Evolutionary conservation across 1,140 invertebrate species (phyloP).

Genomic region (Maniola jurtina): DNA sequence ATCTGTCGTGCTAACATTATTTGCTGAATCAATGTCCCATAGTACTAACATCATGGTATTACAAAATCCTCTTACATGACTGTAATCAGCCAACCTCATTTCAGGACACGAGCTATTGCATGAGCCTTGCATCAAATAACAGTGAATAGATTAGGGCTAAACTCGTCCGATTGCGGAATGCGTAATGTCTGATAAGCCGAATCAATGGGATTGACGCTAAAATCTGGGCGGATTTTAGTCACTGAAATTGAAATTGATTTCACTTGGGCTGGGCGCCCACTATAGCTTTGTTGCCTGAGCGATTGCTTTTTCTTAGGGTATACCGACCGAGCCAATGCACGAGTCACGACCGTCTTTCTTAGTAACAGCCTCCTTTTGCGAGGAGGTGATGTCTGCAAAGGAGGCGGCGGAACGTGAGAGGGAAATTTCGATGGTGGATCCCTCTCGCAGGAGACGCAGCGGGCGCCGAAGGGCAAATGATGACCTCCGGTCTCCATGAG

Average conservation of each 20-base stretch:
- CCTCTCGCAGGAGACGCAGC: no score
- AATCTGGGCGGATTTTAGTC: slow-evolving; percentile 5
- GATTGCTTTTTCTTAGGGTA: not conserved
- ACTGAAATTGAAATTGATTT: not conserved
- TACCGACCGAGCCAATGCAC: not conserved
- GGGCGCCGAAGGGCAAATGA: no score
- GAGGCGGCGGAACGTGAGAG: no score
- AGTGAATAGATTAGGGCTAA: slow-evolving; percentile 13
- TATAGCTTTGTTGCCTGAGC: no score
- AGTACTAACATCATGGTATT: not conserved
- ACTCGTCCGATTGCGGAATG: slow-evolving; percentile 5
- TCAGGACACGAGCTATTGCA: slow-evolving; percentile 1
- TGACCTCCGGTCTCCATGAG: no score
- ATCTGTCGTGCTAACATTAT: not conserved
- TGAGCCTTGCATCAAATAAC: slow-evolving; percentile 1
- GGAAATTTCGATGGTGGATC: no score
- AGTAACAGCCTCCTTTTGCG: no score
- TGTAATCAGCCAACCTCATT: slow-evolving; percentile 1
- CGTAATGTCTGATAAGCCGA: slow-evolving; percentile 19
- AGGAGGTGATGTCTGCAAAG: no score
- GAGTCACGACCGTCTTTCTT: no score
- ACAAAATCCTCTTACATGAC: slow-evolving; percentile 1
- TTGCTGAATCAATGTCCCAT: not conserved
- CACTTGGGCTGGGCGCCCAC: not conserved
- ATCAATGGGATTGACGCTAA: slow-evolving; percentile 11